These are phyloP conservation scores for Oligia strigilis DNA, from an alignment of 2,888 invertebrate species.

Conservation along the genomic window DNA sequence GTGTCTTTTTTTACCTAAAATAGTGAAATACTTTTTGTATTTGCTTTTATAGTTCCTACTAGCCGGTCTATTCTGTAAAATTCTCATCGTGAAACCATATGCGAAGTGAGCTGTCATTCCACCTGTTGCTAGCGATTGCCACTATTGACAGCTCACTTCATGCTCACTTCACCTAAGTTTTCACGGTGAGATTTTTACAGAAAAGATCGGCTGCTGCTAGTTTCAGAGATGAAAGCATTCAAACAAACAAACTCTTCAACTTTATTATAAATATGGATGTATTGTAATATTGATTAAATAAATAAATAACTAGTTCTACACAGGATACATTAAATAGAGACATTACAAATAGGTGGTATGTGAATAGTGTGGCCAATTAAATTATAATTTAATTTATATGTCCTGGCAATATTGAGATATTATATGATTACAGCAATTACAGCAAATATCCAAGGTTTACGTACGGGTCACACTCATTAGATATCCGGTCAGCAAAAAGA, in stretches of 20 bases:
- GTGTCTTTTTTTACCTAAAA: not conserved
- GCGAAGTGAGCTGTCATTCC: not conserved
- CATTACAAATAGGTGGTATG: not conserved
- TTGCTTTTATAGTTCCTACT: not conserved
- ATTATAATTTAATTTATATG: constrained; percentile 32
- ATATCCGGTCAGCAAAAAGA: constrained; percentile 23
- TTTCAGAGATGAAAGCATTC: not conserved
- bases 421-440: constrained; percentile 6
- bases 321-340: constrained; percentile 35
- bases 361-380: constrained; percentile 26
- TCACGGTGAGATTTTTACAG: not conserved
- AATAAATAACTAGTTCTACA: not conserved
- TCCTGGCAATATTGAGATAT: constrained; percentile 39
- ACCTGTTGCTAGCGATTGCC: not conserved
- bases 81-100: not conserved
- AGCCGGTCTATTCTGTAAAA: not conserved
- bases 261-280: not conserved
- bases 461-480: constrained; percentile 12
- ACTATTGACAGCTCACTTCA: not conserved
- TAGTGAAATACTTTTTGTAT: not conserved
- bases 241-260: not conserved
- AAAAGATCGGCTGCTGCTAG: too few species aligned
- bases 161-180: not conserved
- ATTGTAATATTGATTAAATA: not conserved
- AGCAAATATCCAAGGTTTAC: constrained; percentile 25